A percentile compares a stretch with the other conserved stretches of the same genome.
Conservation (phyloP, 1,140 invertebrate species). For the Spodoptera frugiperda region DNA sequence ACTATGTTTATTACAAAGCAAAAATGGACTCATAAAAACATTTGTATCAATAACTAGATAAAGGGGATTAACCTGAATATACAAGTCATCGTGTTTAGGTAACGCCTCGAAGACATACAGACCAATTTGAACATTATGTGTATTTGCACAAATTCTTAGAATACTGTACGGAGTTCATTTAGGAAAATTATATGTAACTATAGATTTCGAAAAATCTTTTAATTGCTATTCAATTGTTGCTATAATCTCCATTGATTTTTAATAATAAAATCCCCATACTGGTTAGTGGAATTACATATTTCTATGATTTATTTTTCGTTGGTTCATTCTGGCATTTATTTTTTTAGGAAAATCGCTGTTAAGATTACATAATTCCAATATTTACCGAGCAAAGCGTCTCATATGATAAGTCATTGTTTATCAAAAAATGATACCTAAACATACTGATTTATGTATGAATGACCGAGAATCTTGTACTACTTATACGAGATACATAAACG, state of each 20-base stretch:
- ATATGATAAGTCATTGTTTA: constrained; percentile 21
- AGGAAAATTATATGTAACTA: background rate
- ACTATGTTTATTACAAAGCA: too few species aligned
- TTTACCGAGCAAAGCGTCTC: constrained; percentile 9
- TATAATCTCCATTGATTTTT: too few species aligned
- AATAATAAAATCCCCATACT: too few species aligned
- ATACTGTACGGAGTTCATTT: too few species aligned
- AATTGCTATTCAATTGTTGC: background rate
- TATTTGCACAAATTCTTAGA: too few species aligned
- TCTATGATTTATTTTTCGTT: too few species aligned
- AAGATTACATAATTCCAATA: background rate
- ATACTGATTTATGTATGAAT: constrained; percentile 2
- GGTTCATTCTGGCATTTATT: too few species aligned
- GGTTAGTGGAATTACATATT: too few species aligned
- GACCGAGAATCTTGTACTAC: constrained; percentile 1
- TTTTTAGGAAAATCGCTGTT: too few species aligned
- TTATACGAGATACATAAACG: background rate
- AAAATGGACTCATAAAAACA: background rate
- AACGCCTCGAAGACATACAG: too few species aligned
- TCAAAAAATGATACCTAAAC: background rate
- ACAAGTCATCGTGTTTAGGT: constrained; percentile 3
- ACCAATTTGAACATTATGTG: too few species aligned
- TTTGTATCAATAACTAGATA: background rate
- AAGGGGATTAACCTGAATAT: constrained; percentile 18
- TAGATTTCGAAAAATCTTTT: background rate